Percentiles rank a stretch among this genome's conserved stretches.
phyloP scores from a whole-genome alignment of 2,888 invertebrate species.

The Boloria selene region DNA sequence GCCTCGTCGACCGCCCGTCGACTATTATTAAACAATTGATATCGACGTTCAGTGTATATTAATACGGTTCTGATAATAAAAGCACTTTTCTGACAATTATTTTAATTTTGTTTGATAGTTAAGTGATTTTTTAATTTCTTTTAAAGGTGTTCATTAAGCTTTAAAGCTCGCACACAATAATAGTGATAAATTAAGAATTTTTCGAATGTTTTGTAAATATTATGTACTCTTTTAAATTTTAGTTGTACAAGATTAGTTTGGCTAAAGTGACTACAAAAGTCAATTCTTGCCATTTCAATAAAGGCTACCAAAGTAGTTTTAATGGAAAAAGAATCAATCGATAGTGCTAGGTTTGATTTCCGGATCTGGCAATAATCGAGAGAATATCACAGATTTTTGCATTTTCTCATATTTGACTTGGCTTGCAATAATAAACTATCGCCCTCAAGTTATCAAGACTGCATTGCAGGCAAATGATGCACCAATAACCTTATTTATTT shows the following conservation, averaged over 20 bases:
- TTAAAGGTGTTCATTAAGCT: too few relatives aligned
- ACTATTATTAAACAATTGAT: slow-evolving; percentile 6
- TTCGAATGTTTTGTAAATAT: too few relatives aligned
- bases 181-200: too few relatives aligned
- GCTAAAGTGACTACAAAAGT: slow-evolving; percentile 1
- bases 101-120: not conserved
- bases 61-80: not conserved
- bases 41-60: not conserved
- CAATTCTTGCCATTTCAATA: slow-evolving; percentile 19
- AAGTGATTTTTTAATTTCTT: too few relatives aligned
- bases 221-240: too few relatives aligned
- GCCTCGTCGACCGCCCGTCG: slow-evolving; percentile 19
- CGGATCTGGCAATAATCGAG: slow-evolving; percentile 39
- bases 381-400: slow-evolving; percentile 32
- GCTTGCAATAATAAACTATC: slow-evolving; percentile 31
- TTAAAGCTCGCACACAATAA: too few relatives aligned
- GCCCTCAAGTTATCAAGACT: slow-evolving; percentile 33
- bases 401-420: slow-evolving; percentile 34
- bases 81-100: not conserved
- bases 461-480: slow-evolving; percentile 36
- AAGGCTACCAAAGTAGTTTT: slow-evolving; percentile 19
- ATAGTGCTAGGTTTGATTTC: slow-evolving; percentile 37
- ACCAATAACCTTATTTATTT: slow-evolving; percentile 31
- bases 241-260: not conserved
- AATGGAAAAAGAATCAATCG: slow-evolving; percentile 33